Percentiles rank a stretch among this genome's conserved stretches.
Conservation (phyloP, 2,888 invertebrate genomes). For the Didymodactylos carnosus region DNA sequence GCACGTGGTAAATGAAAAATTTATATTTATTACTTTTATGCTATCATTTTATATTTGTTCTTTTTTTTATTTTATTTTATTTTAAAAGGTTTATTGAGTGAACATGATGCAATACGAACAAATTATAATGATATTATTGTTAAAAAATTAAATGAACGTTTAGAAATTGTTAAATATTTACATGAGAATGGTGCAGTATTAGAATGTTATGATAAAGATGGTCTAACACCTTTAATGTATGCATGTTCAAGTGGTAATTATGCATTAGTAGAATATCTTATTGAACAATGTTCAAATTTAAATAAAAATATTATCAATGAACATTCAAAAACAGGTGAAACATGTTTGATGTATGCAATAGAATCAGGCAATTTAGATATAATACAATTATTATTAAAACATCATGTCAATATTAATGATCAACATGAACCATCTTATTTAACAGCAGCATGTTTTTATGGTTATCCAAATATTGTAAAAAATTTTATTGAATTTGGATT, state of each 20-base stretch:
- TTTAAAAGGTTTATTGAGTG: not conserved
- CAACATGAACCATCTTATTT: not conserved
- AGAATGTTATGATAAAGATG: not conserved
- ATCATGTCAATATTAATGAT: not conserved
- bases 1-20: no score
- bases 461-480: not conserved
- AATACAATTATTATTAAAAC: not conserved
- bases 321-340: not conserved
- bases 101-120: not conserved
- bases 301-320: not conserved
- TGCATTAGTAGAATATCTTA: not conserved
- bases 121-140: not conserved
- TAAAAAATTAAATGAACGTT: not conserved
- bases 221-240: slow-evolving; percentile 9
- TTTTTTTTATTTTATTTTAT: not conserved
- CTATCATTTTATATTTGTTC: no score
- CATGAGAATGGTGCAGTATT: not conserved
- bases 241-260: slow-evolving; percentile 12
- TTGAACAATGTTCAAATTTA: not conserved
- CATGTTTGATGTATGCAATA: not conserved
- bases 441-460: not conserved
- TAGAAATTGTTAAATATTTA: not conserved
- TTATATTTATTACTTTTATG: no score
- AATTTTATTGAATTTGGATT: not conserved
- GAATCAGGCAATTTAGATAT: not conserved